Evolutionary conservation across 2,113 vertebrate genomes (phyloP), one percentile per base, ranked within the genome.

Genomic region (Prionailurus bengalensis): DNA sequence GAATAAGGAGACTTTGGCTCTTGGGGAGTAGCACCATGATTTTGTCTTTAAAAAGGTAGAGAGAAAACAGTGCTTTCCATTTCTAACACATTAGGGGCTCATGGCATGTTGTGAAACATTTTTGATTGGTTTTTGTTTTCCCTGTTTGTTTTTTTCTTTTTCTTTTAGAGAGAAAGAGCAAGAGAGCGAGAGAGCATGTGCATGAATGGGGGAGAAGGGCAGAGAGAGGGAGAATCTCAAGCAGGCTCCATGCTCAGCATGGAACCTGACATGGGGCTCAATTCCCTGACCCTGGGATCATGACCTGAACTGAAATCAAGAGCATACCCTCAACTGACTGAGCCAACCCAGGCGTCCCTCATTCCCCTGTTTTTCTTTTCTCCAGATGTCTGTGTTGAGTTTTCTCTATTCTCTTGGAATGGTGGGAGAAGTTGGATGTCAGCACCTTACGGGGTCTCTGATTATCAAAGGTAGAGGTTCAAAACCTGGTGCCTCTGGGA

Each of bases 11-110:
- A 15, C 94, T 78, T 95, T 86, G 51, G 25, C 29, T 76, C 0
- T 45, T 61, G 66, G 79, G 81, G 55, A 89, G 65, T 3, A 53
- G 81, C 7, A 27, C 88, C 42, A 33, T 63, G 91, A 82, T 17
- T 76, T 93, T 82, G 42, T 88, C n/a, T 83, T 94, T 16, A 71
- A 61, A 78, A 78, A 33, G 78, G 4, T 91, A 25, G 61, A 51
- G 83, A 83, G 70, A 78, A 79, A 70, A 51, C 9, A 86, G n/a
- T 96, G 25, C 25, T 83, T 90, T 92, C 55, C 63, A 71, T 55
- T 78, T 76, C 31, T 87, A 94, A 16, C 66, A 48, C 68, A 8
- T 63, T 31, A 81, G n/a, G 61, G 17, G 25, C 45, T 80, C 33
- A 17, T 66, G 78, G 17, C 19, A 58, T 48, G 53, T 55, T 55